Base-by-base conservation (phyloP, 2,888 invertebrate species). In the Dynastes grantii region DNA sequence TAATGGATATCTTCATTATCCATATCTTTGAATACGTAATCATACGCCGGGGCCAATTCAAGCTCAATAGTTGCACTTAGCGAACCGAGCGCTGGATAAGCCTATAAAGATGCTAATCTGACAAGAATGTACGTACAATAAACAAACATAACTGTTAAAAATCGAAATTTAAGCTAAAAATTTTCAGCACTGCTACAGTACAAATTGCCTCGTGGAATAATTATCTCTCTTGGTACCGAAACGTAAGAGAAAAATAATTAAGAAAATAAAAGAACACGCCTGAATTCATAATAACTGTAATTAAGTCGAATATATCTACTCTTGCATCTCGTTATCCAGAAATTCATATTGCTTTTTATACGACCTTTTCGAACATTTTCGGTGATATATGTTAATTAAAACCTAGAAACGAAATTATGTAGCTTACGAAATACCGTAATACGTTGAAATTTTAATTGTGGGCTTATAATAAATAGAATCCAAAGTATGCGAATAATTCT, bases 1-100 rank as follows among this genome's bases (percentile, higher is more conserved):
- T 79, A 79, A 79, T 76, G 77, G 77, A 79, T 77, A 71, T 78
- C 78, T 78, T 78, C 78, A 78, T 78, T 73, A 78, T 73, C 63
- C 73, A 64, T 64, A 78, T 73, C 65, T 73, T 55, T 64, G 78
- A 73, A 78, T 78, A 78, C 51, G 64, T 78, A 78, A 78, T 78
- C 51, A 78, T 73, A 78, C 51, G 37, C 27, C 58, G 22, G 22
- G 37, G 3, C n/a, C 55, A 27, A 67, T 76, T 37, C 55, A 51
- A 49, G 45, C 76, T 40, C 67, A 58, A 73, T 73, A 73, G 40
- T 58, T 58, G 22, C n/a, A 40, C 40, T n/a, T 22, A 32, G 51
- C 22, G 22, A 73, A 58, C 9, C 22, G 13, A 73, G 22, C 40
- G 55, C 5, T 13, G 58, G 32, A 49, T 67, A 45, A 22, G 58